Evolutionary conservation across 2,888 invertebrate genomes (phyloP).

Genomic region (Nymphalis c-album): DNA sequence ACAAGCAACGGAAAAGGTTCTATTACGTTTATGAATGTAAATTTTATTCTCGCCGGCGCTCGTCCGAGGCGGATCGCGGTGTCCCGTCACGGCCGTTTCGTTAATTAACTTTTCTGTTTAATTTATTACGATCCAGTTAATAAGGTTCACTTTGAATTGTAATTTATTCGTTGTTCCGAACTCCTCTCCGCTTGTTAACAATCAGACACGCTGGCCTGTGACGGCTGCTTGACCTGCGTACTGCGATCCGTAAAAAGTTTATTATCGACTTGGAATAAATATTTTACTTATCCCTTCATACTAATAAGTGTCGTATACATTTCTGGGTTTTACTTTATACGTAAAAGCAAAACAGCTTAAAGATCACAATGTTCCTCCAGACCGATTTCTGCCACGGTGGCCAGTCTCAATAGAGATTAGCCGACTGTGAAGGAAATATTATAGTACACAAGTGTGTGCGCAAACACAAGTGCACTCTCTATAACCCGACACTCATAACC

Average conservation of each 20-base stretch:
- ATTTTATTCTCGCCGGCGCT: conserved; percentile 26
- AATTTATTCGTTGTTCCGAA: conserved; percentile 30
- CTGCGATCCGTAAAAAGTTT: background rate
- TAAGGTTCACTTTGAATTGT: conserved; percentile 33
- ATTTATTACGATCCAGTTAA: conserved; percentile 37
- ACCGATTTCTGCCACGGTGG: too few relatives aligned
- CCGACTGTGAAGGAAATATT: too few relatives aligned
- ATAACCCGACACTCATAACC: too few relatives aligned
- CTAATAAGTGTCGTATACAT: background rate
- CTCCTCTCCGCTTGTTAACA: conserved; percentile 12
- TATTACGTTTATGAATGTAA: conserved; percentile 32
- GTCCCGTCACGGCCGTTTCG: conserved; percentile 36
- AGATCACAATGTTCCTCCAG: too few relatives aligned
- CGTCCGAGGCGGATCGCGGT: conserved; percentile 25
- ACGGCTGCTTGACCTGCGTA: background rate
- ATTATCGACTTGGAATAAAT: background rate
- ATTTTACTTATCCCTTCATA: background rate
- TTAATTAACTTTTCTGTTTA: conserved; percentile 38
- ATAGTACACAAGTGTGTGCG: too few relatives aligned
- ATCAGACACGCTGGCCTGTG: background rate
- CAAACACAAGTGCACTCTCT: too few relatives aligned
- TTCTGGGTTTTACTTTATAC: too few relatives aligned
- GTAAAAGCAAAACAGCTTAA: too few relatives aligned
- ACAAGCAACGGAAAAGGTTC: conserved; percentile 14
- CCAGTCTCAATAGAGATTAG: too few relatives aligned